Base-by-base conservation (phyloP, 2,888 invertebrate species). In the Acronicta psi region DNA sequence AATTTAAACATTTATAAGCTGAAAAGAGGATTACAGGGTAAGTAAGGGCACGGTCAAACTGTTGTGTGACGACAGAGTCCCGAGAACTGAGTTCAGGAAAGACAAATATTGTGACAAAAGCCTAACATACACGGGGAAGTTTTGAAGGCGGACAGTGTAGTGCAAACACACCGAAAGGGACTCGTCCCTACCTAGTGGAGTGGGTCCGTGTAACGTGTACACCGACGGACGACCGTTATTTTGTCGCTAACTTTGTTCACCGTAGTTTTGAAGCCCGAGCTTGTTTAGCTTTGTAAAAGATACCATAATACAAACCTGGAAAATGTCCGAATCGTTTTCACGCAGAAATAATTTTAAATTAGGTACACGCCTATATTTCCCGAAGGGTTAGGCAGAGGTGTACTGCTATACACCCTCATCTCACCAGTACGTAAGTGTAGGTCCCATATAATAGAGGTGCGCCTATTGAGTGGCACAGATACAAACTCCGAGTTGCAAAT, bases 51-150 rank as follows among this genome's bases (percentile, higher is more conserved):
- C 69, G 73, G 69, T 60, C 63, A 67, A 77, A 76, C 75, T 73
- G 83, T 81, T 77, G 76, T 77, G 75, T 81, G 77, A 74, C 66
- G 70, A 61, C 60, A 38, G 74, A 81, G 81, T 81, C 79, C 77
- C 79, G 76, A 59, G 71, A 79, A 76, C 73, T 58, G 82, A 84
- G 86, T 87, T 86, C 81, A 82, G 78, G 63, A 69, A 84, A 87
- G 81, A 84, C 84, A 89, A 90, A 90, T 89, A 90, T 90, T 90
- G 85, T 90, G 84, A 87, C 85, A 88, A 86, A 87, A 85, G 88
- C 88, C 83, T 83, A 78, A 82, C 82, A 84, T 83, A 83, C 79
- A 81, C 82, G 81, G 72, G 67, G 72, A 81, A 87, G 80, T 87
- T 88, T 76, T 78, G 76, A 79, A 79, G 75, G 77, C 77, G 81